Percentiles rank a stretch among this genome's conserved stretches.
Evolutionary conservation across 2,797 vertebrate genomes (phyloP).

Genomic region (Lophius americanus): DNA sequence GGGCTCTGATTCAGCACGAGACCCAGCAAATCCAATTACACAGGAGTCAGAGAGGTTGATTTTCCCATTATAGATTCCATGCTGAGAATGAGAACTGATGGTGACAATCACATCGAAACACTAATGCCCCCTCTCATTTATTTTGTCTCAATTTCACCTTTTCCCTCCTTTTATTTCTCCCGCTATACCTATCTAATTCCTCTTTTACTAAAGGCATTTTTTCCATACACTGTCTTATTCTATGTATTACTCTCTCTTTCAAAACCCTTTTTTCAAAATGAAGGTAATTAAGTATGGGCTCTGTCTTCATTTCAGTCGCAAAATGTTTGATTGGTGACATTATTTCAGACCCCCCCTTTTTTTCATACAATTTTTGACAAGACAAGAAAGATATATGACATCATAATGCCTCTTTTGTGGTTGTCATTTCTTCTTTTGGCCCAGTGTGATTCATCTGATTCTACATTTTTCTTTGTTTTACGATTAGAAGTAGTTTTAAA

Average conservation of each 20-base stretch:
- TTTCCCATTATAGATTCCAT: conserved; percentile 86
- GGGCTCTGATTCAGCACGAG: conserved; percentile 87
- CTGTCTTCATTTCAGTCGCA: conserved; percentile 63
- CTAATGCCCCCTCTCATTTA: conserved; percentile 65
- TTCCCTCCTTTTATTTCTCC: conserved; percentile 63
- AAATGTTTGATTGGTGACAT: conserved; percentile 50
- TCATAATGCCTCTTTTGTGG: conserved; percentile 1
- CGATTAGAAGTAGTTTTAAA: too few species aligned
- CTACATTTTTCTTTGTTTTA: conserved; percentile 1
- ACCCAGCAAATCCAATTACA: conserved; percentile 89
- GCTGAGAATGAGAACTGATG: conserved; percentile 82
- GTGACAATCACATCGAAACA: conserved; percentile 80
- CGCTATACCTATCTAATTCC: conserved; percentile 73
- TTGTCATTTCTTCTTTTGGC: background rate
- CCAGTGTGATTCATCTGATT: background rate
- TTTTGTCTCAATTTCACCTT: conserved; percentile 67
- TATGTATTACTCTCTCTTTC: conserved; percentile 65
- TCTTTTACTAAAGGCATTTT: conserved; percentile 57
- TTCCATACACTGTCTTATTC: conserved; percentile 64
- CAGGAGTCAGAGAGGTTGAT: conserved; percentile 87
- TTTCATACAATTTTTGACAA: conserved; percentile 20
- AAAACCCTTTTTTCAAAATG: conserved; percentile 73
- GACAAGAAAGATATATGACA: background rate
- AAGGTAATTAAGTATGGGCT: conserved; percentile 60
- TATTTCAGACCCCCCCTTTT: conserved; percentile 40